Evolutionary conservation across 2,888 invertebrate species (phyloP).

Genomic region (Liodrosophila aerea): DNA sequence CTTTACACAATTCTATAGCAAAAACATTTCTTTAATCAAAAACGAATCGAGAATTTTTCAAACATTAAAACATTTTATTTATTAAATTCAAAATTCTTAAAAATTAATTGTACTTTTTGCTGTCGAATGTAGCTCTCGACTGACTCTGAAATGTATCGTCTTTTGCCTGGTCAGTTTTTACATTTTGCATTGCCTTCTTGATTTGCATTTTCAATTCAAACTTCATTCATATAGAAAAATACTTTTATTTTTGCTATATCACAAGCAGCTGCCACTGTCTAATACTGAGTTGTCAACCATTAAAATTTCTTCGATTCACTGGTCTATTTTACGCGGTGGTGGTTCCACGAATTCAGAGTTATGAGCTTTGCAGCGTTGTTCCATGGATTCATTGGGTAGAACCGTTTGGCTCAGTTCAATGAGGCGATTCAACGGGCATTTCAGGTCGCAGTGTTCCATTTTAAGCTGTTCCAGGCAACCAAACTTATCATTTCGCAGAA

Average conservation of each 20-base stretch:
- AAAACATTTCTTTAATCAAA: too few species aligned
- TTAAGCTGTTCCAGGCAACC: slow-evolving; percentile 83
- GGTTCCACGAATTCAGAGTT: slow-evolving; percentile 84
- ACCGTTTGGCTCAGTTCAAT: slow-evolving; percentile 83
- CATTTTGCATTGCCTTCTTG: too few species aligned
- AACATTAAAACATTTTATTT: too few species aligned
- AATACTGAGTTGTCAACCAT: slow-evolving; percentile 48
- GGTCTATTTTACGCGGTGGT: slow-evolving; percentile 80
- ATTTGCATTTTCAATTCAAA: too few species aligned
- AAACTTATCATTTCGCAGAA: slow-evolving; percentile 83
- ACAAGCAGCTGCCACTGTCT: slow-evolving; percentile 19
- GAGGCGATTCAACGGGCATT: slow-evolving; percentile 85
- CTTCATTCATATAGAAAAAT: too few species aligned
- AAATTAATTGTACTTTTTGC: too few species aligned
- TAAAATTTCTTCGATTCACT: slow-evolving; percentile 16
- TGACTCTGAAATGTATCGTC: too few species aligned
- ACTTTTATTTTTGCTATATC: slow-evolving; percentile 4
- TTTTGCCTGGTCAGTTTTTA: too few species aligned
- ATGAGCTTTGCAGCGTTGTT: slow-evolving; percentile 84
- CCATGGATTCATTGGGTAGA: slow-evolving; percentile 84
- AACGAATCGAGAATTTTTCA: too few species aligned
- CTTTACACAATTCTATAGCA: too few species aligned
- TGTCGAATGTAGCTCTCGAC: too few species aligned
- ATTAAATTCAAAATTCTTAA: too few species aligned
- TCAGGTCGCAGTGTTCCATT: slow-evolving; percentile 85